A percentile compares a stretch with the other conserved stretches of the same genome.
Evolutionary conservation across 1,140 invertebrate species (phyloP).

Genomic region (Zaprionus nigranus): DNA sequence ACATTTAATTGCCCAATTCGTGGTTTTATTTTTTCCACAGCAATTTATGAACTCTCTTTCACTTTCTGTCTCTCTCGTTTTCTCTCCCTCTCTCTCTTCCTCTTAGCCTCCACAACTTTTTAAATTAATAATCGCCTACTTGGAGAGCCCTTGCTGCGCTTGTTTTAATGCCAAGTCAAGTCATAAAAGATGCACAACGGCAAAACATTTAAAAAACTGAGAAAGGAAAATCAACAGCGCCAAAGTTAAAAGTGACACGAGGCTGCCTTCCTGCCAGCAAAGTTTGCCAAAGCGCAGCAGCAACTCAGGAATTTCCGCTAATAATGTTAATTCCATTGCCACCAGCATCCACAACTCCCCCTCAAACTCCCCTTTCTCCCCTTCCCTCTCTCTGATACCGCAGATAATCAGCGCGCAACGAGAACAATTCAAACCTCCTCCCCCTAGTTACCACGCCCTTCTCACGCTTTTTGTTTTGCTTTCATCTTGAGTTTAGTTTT

Average conservation of each 20-base stretch:
- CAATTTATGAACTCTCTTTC: neutral
- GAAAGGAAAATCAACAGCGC: conserved; percentile 62
- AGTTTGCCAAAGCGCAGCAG: conserved; percentile 13
- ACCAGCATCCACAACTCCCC: conserved; percentile 31
- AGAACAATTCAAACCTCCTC: conserved; percentile 9
- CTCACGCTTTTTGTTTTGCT: conserved; percentile 69
- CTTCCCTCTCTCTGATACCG: conserved; percentile 8
- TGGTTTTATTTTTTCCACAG: conserved; percentile 6
- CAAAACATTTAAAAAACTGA: conserved; percentile 62
- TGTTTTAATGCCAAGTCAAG: conserved; percentile 25
- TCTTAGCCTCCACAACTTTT: conserved; percentile 18
- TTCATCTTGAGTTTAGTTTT: conserved; percentile 81
- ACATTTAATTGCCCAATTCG: conserved; percentile 72
- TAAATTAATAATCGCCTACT: no score
- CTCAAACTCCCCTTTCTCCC: neutral
- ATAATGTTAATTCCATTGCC: conserved; percentile 82
- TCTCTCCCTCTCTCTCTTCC: neutral
- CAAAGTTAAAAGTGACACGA: conserved; percentile 60
- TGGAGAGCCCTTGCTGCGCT: neutral
- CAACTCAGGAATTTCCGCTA: conserved; percentile 71
- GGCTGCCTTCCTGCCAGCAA: neutral
- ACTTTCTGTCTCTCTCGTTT: neutral
- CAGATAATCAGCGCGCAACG: conserved; percentile 65
- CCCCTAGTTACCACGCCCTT: conserved; percentile 9
- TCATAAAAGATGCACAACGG: conserved; percentile 47